Percentiles rank a stretch among this genome's conserved stretches.
Evolutionary conservation across 1,140 invertebrate species (phyloP).

Genomic region (Yoshiicerus persimilis): DNA sequence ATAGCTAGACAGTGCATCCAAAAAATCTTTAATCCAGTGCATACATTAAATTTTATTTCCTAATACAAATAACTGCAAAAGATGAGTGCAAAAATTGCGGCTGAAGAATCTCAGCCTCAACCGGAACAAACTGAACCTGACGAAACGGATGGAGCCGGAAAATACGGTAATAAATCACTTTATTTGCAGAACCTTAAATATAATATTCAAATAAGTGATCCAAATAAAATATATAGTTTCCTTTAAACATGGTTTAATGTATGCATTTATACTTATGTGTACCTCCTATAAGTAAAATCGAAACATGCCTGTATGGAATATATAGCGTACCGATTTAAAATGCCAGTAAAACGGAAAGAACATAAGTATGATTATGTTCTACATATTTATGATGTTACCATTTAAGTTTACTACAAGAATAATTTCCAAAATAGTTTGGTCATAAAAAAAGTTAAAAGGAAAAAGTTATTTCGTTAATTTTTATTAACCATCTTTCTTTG

Average conservation of each 20-base stretch:
- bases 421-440: no score
- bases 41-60: not conserved
- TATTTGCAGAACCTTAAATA: not conserved
- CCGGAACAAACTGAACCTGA: not conserved
- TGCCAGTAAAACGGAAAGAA: not conserved
- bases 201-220: not conserved
- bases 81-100: conserved; percentile 39
- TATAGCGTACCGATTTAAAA: no score
- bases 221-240: not conserved
- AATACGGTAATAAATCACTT: conserved; percentile 29
- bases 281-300: not conserved
- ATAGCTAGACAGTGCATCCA: not conserved
- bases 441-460: no score
- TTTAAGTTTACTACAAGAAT: no score
- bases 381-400: no score
- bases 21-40: not conserved
- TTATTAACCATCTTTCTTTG: no score
- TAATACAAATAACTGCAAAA: not conserved
- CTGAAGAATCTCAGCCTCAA: conserved; percentile 21
- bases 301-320: not conserved
- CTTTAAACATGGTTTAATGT: no score
- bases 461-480: no score
- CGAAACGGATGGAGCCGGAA: conserved; percentile 1
- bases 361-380: not conserved
- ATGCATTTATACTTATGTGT: no score